These are phyloP conservation scores for Leptobrachium leishanense DNA, from an alignment of 2,113 vertebrate species.

Conservation along the genomic window DNA sequence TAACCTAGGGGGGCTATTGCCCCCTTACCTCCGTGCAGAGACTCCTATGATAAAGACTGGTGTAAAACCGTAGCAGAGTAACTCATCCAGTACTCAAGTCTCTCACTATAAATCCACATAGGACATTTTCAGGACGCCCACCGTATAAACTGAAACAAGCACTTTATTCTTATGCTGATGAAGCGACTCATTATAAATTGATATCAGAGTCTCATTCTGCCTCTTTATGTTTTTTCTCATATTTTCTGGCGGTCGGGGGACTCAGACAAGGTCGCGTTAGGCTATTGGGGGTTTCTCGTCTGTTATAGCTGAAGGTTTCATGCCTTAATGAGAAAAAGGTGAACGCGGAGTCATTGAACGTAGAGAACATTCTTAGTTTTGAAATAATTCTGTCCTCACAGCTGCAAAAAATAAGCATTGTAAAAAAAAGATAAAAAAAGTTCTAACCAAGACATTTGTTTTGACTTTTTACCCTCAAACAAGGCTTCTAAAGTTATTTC, in stretches of 20 bases:
- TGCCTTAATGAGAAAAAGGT: not conserved
- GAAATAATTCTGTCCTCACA: not conserved
- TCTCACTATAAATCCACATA: too few species aligned
- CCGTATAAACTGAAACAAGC: too few species aligned
- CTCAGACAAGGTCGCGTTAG: constrained; percentile 1
- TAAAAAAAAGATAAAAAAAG: not conserved
- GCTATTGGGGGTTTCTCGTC: constrained; percentile 9
- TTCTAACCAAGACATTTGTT: constrained; percentile 19
- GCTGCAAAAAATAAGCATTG: constrained; percentile 18
- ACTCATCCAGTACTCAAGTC: too few species aligned
- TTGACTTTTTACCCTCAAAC: constrained; percentile 37
- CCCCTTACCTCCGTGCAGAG: too few species aligned
- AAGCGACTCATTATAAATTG: too few species aligned
- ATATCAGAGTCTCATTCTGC: too few species aligned
- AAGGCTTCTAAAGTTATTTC: constrained; percentile 13
- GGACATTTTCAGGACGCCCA: too few species aligned
- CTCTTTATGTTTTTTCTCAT: not conserved
- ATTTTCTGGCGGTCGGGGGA: not conserved
- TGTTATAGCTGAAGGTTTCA: not conserved
- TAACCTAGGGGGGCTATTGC: too few species aligned
- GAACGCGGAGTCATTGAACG: not conserved
- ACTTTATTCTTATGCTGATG: too few species aligned
- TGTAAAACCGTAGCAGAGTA: too few species aligned
- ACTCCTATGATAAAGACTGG: too few species aligned
- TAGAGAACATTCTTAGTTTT: not conserved